Base-by-base conservation (phyloP, 2,888 invertebrate genomes). In the Ophion slaviceki region DNA sequence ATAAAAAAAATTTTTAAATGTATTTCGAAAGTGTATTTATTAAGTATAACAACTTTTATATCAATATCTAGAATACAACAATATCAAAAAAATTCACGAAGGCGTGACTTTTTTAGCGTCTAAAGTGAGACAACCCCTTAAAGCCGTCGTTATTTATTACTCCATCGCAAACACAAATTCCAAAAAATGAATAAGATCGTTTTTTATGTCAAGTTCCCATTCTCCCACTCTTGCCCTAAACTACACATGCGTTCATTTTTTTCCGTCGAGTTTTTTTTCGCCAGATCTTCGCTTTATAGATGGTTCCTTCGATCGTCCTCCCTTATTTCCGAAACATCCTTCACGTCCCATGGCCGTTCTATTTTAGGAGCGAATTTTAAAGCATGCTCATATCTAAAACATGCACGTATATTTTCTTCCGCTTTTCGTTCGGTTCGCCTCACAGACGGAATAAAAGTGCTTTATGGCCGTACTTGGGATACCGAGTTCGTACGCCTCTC, bases 341-440 rank as follows among this genome's bases (percentile, higher is more conserved):
- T 78, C 66, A 82, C 70, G 53, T 67, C 68, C 36, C 67, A 24
- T 77, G 75, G 67, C 80, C 53, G 74, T 72, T 82, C 80, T 88
- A 89, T 91, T 91, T 89, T 87, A 86, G 87, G 86, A 89, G 88
- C 83, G 86, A 91, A 92, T 92, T 92, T 91, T 91, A 90, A 91
- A 92, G 90, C 89, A 86, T 14, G 87, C 89, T 82, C 89, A 59
- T 86, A 86, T 86, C 84, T 36, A 62, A 70, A 66, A 24, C 45
- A n/a, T 53, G 40, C 72, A 8, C 45, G 40, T 20, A 67, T 66
- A 20, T 28, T 66, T 10, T 74, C 74, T 78, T 59, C 77, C 57
- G 8, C 40, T 67, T 20, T 67, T 17, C 20, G 36, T 67, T 24
- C 70, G 62, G 53, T 62, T 77, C 77, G 77, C 66, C 77, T 76